Percentiles rank a stretch among this genome's conserved stretches.
These are phyloP conservation scores for Platorchestia sp. DNA, from an alignment of 1,140 invertebrate species.

Conservation along the genomic window DNA sequence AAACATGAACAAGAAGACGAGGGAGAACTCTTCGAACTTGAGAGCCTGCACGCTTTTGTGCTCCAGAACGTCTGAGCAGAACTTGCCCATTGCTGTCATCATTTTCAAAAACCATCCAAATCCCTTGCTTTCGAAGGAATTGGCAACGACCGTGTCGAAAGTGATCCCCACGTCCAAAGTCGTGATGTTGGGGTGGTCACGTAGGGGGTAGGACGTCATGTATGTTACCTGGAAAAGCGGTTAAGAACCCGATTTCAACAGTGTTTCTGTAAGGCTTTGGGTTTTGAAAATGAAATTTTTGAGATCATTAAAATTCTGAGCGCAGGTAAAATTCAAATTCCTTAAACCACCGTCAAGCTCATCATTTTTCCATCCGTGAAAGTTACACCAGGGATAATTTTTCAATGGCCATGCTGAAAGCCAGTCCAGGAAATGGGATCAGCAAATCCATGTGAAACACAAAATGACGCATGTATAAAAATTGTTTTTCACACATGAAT, in stretches of 20 bases:
- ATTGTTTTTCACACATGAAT: too few species aligned
- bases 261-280: too few species aligned
- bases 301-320: too few species aligned
- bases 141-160: not conserved
- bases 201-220: not conserved
- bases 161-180: not conserved
- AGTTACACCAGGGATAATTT: too few species aligned
- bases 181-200: not conserved
- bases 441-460: too few species aligned
- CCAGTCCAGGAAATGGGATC: too few species aligned
- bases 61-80: not conserved
- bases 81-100: not conserved
- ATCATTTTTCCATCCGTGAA: too few species aligned
- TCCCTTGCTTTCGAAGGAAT: not conserved
- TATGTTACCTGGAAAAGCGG: not conserved
- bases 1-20: not conserved
- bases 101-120: not conserved
- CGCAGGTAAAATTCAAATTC: too few species aligned
- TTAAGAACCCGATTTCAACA: not conserved
- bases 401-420: too few species aligned
- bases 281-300: too few species aligned
- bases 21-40: not conserved
- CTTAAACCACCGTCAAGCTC: too few species aligned
- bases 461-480: too few species aligned
- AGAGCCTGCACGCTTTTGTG: not conserved